These are phyloP conservation scores for Rhimphoctona megacephalus DNA, from an alignment of 2,888 invertebrate species.

Conservation along the genomic window DNA sequence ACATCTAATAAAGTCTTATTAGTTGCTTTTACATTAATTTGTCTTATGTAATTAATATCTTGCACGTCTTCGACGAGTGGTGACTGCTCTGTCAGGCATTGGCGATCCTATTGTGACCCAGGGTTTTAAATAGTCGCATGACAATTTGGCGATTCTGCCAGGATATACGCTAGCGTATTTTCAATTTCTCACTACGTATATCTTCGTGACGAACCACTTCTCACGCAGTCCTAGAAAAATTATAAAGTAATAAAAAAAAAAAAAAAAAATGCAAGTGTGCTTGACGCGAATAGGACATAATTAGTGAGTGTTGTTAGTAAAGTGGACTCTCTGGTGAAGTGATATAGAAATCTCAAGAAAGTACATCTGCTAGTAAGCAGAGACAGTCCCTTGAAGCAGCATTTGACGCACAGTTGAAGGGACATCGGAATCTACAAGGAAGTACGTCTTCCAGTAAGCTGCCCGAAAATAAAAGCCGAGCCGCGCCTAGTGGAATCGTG, in stretches of 20 bases:
- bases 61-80: too few relatives aligned
- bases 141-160: slow-evolving; percentile 34
- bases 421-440: slow-evolving; percentile 6
- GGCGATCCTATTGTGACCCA: slow-evolving; percentile 30
- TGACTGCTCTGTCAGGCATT: slow-evolving; percentile 45
- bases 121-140: slow-evolving; percentile 30
- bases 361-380: slow-evolving; percentile 18
- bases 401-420: slow-evolving; percentile 23
- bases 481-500: slow-evolving; percentile 18
- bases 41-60: too few relatives aligned
- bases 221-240: too few relatives aligned
- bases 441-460: slow-evolving; percentile 1
- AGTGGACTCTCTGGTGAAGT: slow-evolving; percentile 23
- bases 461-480: slow-evolving; percentile 27
- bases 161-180: slow-evolving; percentile 44
- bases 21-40: too few relatives aligned
- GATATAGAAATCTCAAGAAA: not conserved
- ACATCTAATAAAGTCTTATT: too few relatives aligned
- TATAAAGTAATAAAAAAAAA: slow-evolving; percentile 8
- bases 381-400: slow-evolving; percentile 22
- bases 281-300: slow-evolving; percentile 3
- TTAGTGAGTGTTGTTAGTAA: slow-evolving; percentile 27
- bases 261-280: not conserved
- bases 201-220: slow-evolving; percentile 39
- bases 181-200: slow-evolving; percentile 44